phyloP scores from a whole-genome alignment of 2,888 invertebrate genomes.

The Chrysolina americana region DNA sequence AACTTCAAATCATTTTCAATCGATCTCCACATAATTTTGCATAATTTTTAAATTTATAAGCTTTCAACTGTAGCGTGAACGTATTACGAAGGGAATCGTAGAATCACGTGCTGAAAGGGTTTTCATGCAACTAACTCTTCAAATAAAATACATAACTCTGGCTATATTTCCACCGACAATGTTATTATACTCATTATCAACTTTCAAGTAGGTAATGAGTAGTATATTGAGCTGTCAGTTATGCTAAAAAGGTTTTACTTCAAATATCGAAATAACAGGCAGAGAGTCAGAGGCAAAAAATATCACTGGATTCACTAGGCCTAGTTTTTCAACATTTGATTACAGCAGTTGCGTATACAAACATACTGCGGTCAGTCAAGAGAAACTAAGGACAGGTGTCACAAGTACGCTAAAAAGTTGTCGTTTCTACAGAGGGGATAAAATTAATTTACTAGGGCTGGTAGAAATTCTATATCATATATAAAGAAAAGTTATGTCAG shows the following conservation, averaged over 20 bases:
- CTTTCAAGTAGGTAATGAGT: slow-evolving; percentile 13
- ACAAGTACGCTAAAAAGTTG: too few relatives aligned
- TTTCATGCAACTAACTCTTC: slow-evolving; percentile 19
- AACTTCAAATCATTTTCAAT: not conserved
- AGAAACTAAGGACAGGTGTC: too few relatives aligned
- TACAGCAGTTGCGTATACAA: too few relatives aligned
- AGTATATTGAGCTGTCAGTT: slow-evolving; percentile 10
- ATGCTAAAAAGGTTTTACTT: not conserved
- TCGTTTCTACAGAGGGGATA: too few relatives aligned
- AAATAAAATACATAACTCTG: not conserved
- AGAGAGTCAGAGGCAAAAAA: too few relatives aligned
- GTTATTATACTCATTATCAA: slow-evolving; percentile 18
- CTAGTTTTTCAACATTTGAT: too few relatives aligned
- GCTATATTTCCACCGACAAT: slow-evolving; percentile 6
- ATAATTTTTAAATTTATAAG: slow-evolving; percentile 22
- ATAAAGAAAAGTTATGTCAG: too few relatives aligned
- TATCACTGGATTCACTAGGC: too few relatives aligned
- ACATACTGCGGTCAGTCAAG: too few relatives aligned
- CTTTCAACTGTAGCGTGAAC: slow-evolving; percentile 12
- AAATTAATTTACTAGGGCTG: too few relatives aligned
- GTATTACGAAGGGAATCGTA: slow-evolving; percentile 2
- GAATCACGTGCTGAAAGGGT: slow-evolving; percentile 15
- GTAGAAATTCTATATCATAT: too few relatives aligned
- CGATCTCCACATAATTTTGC: slow-evolving; percentile 4
- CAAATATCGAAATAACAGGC: not conserved